Evolutionary conservation across 2,113 vertebrate species (phyloP), one percentile per base, ranked within the genome.

Genomic region (Cyprinodon variegatus): DNA sequence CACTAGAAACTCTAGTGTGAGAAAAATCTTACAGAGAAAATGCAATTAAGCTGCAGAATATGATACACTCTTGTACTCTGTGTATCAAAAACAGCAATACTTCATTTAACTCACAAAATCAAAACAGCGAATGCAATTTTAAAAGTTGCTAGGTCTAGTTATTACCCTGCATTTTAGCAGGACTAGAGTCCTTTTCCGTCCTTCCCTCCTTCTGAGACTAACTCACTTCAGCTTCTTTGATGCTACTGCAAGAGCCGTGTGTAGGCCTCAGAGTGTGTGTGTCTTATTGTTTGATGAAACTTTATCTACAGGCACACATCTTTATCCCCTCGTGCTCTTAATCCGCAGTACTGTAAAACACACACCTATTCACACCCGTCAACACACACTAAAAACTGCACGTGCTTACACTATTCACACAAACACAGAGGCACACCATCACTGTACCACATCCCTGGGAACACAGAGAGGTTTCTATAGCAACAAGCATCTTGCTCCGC

Each of bases 401-500:
- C 68, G 67, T n/a, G 12, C 69, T 75, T 61, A 43, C 29, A 11
- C 41, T 6, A 41, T 41, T 15, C 76, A 72, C 68, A 87, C 66
- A 80, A 68, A 62, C 12, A 3, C 76, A 61, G 74, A 79, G 1
- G 46, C 85, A 81, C 77, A 85, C 81, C 79, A 83, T 81, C 75
- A 83, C 85, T 80, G 87, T 92, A 85, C 90, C 88, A 85, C 72
- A 81, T 93, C 92, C 91, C 89, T 83, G 92, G 92, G 91, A 94
- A 92, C 90, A 90, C 91, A 83, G 86, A 76, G 76, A 88, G 88
- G 91, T 95, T 91, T 91, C 94, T 85, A 93, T 93, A 90, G 93
- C 90, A 95, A 95, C 94, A 91, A 92, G 93, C 91, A 90, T 92
- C 92, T 94, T 94, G 92, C 93, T 93, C 93, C 73, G 76, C 89